Conservation (phyloP, 1,140 invertebrate species). For the Drosophila azteca region DNA sequence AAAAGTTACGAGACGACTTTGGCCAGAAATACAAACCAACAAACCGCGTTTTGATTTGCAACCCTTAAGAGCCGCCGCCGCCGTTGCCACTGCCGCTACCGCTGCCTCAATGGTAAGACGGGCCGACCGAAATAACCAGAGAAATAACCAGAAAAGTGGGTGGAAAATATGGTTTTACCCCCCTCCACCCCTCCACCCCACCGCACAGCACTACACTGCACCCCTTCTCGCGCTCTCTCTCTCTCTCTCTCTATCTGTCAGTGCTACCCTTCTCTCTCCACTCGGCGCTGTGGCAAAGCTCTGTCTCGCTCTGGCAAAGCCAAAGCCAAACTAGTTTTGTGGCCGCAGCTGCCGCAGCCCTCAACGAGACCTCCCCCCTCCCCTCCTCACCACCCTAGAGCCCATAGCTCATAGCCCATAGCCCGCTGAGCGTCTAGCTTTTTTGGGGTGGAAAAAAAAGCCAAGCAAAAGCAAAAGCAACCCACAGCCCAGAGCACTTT, state of each 20-base stretch:
- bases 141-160: slow-evolving; percentile 75
- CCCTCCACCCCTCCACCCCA: background rate
- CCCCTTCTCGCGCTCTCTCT: background rate
- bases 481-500: slow-evolving; percentile 26
- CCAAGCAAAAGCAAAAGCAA: slow-evolving; percentile 26
- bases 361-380: slow-evolving; percentile 28
- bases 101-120: slow-evolving; percentile 46
- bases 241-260: slow-evolving; percentile 14
- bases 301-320: slow-evolving; percentile 49
- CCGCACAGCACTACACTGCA: background rate
- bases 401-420: slow-evolving; percentile 21
- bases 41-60: slow-evolving; percentile 82
- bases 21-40: slow-evolving; percentile 82
- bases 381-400: background rate
- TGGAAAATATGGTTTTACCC: slow-evolving; percentile 71
- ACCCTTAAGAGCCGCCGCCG: slow-evolving; percentile 66
- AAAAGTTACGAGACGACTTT: slow-evolving; percentile 75
- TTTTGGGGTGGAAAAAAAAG: slow-evolving; percentile 46
- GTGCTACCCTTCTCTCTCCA: slow-evolving; percentile 1
- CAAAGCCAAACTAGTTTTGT: slow-evolving; percentile 81
- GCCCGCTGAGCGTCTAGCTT: slow-evolving; percentile 22
- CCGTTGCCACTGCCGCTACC: slow-evolving; percentile 16
- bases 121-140: slow-evolving; percentile 57
- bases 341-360: slow-evolving; percentile 59
- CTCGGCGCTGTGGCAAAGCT: background rate